Evolutionary conservation across 2,797 vertebrate genomes (phyloP).

Genomic region (Pitangus sulphuratus): DNA sequence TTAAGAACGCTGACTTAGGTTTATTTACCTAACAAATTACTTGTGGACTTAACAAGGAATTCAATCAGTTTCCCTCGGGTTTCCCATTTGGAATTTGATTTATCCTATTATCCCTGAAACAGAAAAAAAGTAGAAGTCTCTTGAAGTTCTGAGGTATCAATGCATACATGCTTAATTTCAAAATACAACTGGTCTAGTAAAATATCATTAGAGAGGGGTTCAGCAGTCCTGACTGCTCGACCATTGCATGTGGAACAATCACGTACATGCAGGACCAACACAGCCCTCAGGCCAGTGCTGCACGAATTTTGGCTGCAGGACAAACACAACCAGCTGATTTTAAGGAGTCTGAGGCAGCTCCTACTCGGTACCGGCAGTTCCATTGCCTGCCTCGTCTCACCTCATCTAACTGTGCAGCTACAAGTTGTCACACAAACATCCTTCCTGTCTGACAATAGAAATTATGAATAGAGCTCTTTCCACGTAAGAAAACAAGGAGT

Average conservation of each 20-base stretch:
- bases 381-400: neutral
- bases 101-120: neutral
- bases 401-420: neutral
- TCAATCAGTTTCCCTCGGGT: neutral
- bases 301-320: neutral
- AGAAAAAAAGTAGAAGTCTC: neutral
- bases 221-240: neutral
- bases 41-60: neutral
- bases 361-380: fast-evolving
- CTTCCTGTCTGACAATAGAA: neutral
- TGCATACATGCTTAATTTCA: neutral
- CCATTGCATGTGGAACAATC: fast-evolving
- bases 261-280: fast-evolving
- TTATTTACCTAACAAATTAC: neutral
- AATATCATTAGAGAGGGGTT: neutral
- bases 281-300: neutral
- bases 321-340: neutral
- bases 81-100: neutral
- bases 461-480: neutral
- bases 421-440: neutral
- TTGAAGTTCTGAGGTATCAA: neutral
- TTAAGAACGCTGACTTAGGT: neutral
- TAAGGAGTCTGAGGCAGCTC: neutral
- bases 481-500: neutral
- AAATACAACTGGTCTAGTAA: constrained; percentile 34